Base-by-base conservation (phyloP, 1,140 invertebrate species). In the Thalassaphorura encarpata region DNA sequence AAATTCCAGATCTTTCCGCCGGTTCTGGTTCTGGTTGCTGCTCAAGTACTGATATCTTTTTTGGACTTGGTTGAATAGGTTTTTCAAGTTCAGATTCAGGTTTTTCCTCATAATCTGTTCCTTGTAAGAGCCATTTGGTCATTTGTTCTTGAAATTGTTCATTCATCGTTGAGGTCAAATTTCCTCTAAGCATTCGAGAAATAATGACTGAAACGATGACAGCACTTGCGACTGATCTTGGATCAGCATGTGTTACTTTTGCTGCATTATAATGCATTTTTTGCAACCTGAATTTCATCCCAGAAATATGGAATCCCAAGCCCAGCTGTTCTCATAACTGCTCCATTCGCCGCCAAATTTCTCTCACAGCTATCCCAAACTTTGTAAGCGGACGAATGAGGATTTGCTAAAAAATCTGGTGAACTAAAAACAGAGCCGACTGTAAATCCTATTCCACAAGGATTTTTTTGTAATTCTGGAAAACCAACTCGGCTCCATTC, bases 221-320 rank as follows among this genome's bases (percentile, higher is more conserved):
- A 3, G 50, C 50, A 42, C 33, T 41, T 16, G 31, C n/a, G 6
- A 55, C 43, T 18, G 33, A 50, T 36, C 59, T 49, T 28, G 59
- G 59, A 49, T 61, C 59, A 11, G 59, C 54, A 24, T 61, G 59
- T 19, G 59, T 61, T 1, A 53, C 51, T 33, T 61, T 61, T 19
- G 59, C 54, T 28, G 49, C 54, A 21, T 27, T 41, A 13, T n/a
- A 61, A 42, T 1, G 31, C n/a, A 42, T 61, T 61, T 41, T 49
- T 42, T 1, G 50, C 54, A 3, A 61, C 59, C 42, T 53, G 56
- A 6, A 13, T 26, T 45, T 61, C 59, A 56, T 56, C 31, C 59
- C 54, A 56, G 42, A 53, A 61, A 27, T 31, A 56, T 4, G 59
- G 59, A 18, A 52, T 51, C 42, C 59, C 59, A 2, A 61, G 16